These are phyloP conservation scores for Lissonota sp. DNA, from an alignment of 2,888 invertebrate species.

Conservation along the genomic window DNA sequence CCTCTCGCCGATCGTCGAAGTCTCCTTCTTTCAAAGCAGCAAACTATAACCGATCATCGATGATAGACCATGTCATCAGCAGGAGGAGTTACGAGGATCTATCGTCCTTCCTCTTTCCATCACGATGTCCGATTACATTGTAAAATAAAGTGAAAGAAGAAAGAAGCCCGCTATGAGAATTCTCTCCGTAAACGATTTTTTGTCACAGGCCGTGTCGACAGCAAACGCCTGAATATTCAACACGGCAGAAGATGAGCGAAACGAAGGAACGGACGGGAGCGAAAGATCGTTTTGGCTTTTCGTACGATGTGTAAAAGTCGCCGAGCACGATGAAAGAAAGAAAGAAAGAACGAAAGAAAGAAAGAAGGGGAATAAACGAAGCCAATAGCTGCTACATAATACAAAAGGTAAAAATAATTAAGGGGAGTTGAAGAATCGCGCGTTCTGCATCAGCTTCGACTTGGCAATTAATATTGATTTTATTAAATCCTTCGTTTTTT, in stretches of 20 bases:
- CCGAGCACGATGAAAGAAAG: background rate
- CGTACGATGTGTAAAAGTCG: conserved; percentile 18
- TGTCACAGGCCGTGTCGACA: conserved; percentile 64
- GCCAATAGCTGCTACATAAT: conserved; percentile 3
- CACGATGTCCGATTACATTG: background rate
- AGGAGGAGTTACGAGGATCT: conserved; percentile 70
- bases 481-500: conserved; percentile 79
- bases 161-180: conserved; percentile 78
- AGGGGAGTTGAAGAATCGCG: conserved; percentile 43
- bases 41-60: conserved; percentile 65
- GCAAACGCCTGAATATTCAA: conserved; percentile 81
- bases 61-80: conserved; percentile 44
- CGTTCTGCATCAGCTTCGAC: conserved; percentile 69
- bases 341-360: conserved; percentile 21
- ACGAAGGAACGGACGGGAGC: conserved; percentile 35
- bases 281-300: conserved; percentile 55
- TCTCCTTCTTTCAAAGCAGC: conserved; percentile 37
- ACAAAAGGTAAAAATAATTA: conserved; percentile 28
- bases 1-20: conserved; percentile 27
- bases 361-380: background rate
- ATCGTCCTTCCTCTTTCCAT: conserved; percentile 38
- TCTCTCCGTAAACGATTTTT: conserved; percentile 81
- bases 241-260: conserved; percentile 64
- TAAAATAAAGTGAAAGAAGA: conserved; percentile 70
- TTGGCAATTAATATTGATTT: conserved; percentile 82